phyloP scores from a whole-genome alignment of 2,797 vertebrate species.

The Rhabdomys pumilio region DNA sequence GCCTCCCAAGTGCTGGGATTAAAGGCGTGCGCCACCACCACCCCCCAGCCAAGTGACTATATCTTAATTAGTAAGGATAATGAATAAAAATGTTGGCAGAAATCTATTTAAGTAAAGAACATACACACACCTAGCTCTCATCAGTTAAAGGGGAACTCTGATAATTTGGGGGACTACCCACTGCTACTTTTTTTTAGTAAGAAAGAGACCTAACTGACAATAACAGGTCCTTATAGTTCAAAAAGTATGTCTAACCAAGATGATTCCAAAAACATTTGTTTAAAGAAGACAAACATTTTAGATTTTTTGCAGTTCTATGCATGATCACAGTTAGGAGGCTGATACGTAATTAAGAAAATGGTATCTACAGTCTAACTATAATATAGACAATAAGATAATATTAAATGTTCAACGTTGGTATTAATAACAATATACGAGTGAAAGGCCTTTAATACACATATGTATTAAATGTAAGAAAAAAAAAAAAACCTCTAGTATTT shows the following conservation, averaged over 20 bases:
- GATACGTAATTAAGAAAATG: neutral
- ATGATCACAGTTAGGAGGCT: neutral
- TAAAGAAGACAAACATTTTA: conserved; percentile 54
- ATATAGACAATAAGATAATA: conserved; percentile 75
- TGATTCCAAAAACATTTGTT: conserved; percentile 49
- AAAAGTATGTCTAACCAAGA: conserved; percentile 61
- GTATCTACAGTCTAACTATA: conserved; percentile 59
- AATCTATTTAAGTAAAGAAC: conserved; percentile 32
- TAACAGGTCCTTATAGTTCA: neutral
- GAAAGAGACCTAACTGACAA: conserved; percentile 45
- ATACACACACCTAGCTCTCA: neutral
- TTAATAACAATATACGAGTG: conserved; percentile 70
- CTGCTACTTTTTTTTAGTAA: neutral
- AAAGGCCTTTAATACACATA: conserved; percentile 78
- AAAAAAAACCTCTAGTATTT: conserved; percentile 1
- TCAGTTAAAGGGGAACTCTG: neutral
- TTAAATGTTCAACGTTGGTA: conserved; percentile 73
- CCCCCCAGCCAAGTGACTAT: neutral
- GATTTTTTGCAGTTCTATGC: conserved; percentile 48
- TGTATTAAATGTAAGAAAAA: conserved; percentile 76
- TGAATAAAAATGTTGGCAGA: conserved; percentile 47
- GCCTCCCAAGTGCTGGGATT: no score
- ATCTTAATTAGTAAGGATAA: conserved; percentile 42
- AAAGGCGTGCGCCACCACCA: no score
- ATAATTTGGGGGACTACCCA: neutral